Base-by-base conservation (phyloP, 2,113 vertebrate genomes). In the Poeciliopsis occidentalis region DNA sequence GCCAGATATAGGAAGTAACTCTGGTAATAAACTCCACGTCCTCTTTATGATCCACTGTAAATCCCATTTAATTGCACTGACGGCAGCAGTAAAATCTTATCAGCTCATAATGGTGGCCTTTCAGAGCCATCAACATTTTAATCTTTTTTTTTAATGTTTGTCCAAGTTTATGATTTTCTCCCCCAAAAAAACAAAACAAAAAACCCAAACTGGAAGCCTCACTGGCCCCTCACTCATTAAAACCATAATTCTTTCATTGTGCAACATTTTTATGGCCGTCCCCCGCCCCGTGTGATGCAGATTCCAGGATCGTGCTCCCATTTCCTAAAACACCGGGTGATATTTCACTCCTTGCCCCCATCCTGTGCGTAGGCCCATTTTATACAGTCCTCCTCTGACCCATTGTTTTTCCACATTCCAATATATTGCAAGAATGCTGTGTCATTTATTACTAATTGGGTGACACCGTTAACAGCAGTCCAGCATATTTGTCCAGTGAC, bases 101-200 rank as follows among this genome's bases (percentile, higher is more conserved):
- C 88, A 88, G 65, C 82, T 80, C 79, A 60, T 79, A 88, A 84
- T 80, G 61, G 70, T 24, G 72, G 76, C 78, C 81, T 79, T 74
- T 86, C 80, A 77, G 3, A 90, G 80, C 83, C 77, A 74, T 86
- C 70, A 81, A 79, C 69, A 37, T 73, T 83, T 74, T 74, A 65
- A 68, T 39, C 60, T 72, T 64, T 87, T 67, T 87, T 81, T 87
- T 81, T 73, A 31, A 76, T 81, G 76, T 92, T 92, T 81, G 70
- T 15, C 19, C 69, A 88, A 85, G 60, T 92, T 92, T 91, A 92
- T 78, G 84, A 83, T 91, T 93, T 91, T 88, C 90, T 70, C 34
- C 32, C 32, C 32, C 32, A 8, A 32, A 44, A 80, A 47, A 30
- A 30, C 30, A 30, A 30, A 30, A 30, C 2, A 30, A n/a, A n/a